Evolutionary conservation across 2,888 invertebrate species (phyloP), one percentile per base, ranked within the genome.

Genomic region (Torymus tubicola): DNA sequence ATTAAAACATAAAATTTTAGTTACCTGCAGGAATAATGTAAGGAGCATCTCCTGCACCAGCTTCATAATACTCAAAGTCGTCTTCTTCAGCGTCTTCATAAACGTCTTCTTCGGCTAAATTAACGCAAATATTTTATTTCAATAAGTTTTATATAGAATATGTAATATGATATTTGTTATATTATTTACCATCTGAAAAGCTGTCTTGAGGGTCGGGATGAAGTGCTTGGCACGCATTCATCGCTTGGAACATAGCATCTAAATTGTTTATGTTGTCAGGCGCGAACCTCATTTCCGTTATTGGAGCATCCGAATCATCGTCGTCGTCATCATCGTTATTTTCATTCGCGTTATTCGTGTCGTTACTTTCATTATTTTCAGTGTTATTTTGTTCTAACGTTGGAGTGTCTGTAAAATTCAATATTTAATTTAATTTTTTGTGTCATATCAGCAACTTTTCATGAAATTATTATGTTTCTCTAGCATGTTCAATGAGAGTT

Each of bases 201-300:
- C 91, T 93, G 74, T 95, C 95, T 63, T 93, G 92, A 13, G 95
- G 94, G 90, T 96, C 96, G 2, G 96, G 96, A 92, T 97, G 95
- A 81, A 96, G 91, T 16, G 94, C 93, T 91, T 96, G 96, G 87
- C 96, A 96, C 63, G 94, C 93, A 83, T 93, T 94, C 93, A 97
- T 94, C 10, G 95, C 94, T 87, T 94, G 92, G 89, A 95, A 97
- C 92, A 96, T 94, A 13, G 92, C 91, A 81, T 94, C 93, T 84
- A 96, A 92, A 74, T 92, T 91, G 78, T 92, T 92, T 71, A 91
- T 91, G 88, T 95, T 93, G 71, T 93, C 92, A 0, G 96, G 96
- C 21, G 95, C 93, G 86, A 96, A 93, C 90, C 95, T 92, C 86
- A 96, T 92, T 89, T 96, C 96, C 14, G 95, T 95, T 78, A 94